These are phyloP conservation scores for Fukomys damarensis DNA, from an alignment of 2,113 vertebrate genomes.

Conservation along the genomic window DNA sequence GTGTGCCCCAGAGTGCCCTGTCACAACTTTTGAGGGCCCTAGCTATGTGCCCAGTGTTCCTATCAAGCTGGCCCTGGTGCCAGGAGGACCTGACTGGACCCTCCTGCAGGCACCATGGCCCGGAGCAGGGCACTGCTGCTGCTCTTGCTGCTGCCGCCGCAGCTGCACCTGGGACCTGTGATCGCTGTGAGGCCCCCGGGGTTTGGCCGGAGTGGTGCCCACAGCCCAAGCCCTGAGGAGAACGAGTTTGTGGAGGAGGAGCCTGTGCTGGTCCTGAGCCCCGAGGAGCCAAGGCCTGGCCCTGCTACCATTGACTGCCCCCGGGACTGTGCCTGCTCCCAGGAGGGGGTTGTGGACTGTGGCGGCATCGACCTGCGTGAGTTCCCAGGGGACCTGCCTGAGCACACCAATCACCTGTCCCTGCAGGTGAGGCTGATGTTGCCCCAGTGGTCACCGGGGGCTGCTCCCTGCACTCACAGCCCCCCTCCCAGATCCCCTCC, in stretches of 20 bases:
- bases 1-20: rapidly evolving
- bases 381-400: slow-evolving; percentile 91
- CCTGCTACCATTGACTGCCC: slow-evolving; percentile 86
- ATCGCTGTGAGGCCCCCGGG: slow-evolving; percentile 71
- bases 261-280: slow-evolving; percentile 71
- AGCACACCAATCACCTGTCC: slow-evolving; percentile 92
- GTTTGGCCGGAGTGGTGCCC: slow-evolving; percentile 83
- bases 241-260: slow-evolving; percentile 81
- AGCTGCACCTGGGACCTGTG: slow-evolving; percentile 69
- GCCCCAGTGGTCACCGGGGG: rapidly evolving
- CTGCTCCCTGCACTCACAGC: background rate
- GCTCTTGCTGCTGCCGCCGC: slow-evolving; percentile 77
- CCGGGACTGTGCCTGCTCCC: slow-evolving; percentile 91
- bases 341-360: slow-evolving; percentile 94
- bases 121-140: slow-evolving; percentile 78
- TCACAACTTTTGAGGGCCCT: background rate
- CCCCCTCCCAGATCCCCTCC: background rate
- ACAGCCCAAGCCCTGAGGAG: slow-evolving; percentile 83
- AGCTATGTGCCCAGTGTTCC: background rate
- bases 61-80: background rate
- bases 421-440: slow-evolving; percentile 89
- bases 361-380: slow-evolving; percentile 94
- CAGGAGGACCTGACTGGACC: background rate
- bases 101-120: slow-evolving; percentile 80
- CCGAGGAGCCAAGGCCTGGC: slow-evolving; percentile 47